These are phyloP conservation scores for Oryzias celebensis DNA, from an alignment of 2,113 vertebrate species.

Conservation along the genomic window DNA sequence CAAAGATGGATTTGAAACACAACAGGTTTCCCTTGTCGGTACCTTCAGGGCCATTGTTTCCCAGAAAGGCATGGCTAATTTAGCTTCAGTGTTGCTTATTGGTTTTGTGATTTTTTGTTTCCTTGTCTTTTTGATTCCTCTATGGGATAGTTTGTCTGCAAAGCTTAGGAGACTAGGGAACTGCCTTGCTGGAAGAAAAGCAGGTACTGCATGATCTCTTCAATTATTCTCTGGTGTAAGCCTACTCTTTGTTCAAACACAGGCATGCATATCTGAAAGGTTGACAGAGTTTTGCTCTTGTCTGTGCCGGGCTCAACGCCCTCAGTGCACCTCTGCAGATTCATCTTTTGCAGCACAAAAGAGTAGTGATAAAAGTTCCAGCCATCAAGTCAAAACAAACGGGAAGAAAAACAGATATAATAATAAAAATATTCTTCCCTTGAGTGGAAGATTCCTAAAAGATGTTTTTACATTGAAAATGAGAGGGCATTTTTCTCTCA, in stretches of 20 bases:
- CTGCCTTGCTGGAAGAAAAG: slow-evolving; percentile 55
- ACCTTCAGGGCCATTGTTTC: slow-evolving; percentile 67
- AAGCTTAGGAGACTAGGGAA: slow-evolving; percentile 71
- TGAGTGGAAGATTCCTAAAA: slow-evolving; percentile 26
- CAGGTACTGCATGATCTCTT: slow-evolving; percentile 65
- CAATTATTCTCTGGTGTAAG: slow-evolving; percentile 61
- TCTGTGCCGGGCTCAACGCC: slow-evolving; percentile 64
- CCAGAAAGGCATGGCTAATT: slow-evolving; percentile 72
- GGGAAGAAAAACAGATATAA: background rate
- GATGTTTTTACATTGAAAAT: slow-evolving; percentile 22
- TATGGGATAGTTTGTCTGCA: slow-evolving; percentile 55
- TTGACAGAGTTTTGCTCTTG: slow-evolving; percentile 59
- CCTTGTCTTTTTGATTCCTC: slow-evolving; percentile 51
- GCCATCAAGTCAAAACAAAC: slow-evolving; percentile 47
- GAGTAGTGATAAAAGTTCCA: slow-evolving; percentile 48
- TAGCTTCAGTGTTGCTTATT: slow-evolving; percentile 58
- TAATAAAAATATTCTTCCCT: slow-evolving; percentile 35
- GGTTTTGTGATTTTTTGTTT: slow-evolving; percentile 64
- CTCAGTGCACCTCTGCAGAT: slow-evolving; percentile 54
- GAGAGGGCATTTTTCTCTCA: slow-evolving; percentile 13
- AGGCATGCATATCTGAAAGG: slow-evolving; percentile 58
- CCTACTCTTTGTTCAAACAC: slow-evolving; percentile 60
- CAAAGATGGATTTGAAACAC: slow-evolving; percentile 58
- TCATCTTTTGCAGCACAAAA: slow-evolving; percentile 49
- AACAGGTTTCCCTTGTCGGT: slow-evolving; percentile 59